These are phyloP conservation scores for Patella ulyssiponensis DNA, from an alignment of 2,888 invertebrate species.

Conservation along the genomic window DNA sequence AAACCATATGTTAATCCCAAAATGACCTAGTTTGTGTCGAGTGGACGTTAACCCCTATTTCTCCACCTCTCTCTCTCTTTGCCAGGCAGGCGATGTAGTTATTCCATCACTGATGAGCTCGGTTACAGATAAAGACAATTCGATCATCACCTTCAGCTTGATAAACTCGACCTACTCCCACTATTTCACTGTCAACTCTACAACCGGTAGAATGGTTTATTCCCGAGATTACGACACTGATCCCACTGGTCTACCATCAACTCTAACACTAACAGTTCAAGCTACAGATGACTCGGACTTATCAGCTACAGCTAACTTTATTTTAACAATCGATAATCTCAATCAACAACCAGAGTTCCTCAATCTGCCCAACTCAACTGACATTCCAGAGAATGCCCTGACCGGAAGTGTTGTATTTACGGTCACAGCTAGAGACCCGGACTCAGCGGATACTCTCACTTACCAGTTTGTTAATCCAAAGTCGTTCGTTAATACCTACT, in stretches of 20 bases:
- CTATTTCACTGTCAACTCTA: neutral
- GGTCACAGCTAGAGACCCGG: neutral
- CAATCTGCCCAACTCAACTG: neutral
- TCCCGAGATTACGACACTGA: neutral
- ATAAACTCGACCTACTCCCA: neutral
- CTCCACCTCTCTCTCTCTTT: no score
- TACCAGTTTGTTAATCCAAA: neutral
- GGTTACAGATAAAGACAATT: neutral
- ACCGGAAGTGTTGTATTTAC: neutral
- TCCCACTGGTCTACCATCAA: neutral
- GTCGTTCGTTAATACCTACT: neutral
- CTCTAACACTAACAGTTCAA: neutral
- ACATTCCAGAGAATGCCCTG: neutral
- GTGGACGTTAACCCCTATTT: no score
- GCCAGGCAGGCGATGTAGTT: neutral
- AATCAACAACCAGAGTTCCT: neutral
- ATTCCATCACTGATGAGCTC: neutral
- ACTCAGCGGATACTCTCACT: neutral
- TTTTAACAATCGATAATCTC: neutral
- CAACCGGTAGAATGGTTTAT: neutral
- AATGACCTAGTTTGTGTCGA: no score
- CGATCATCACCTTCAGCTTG: neutral
- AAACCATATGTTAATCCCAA: no score
- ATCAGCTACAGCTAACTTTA: neutral
- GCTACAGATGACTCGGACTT: neutral